Evolutionary conservation across 2,113 vertebrate genomes (phyloP).

Genomic region (Psilopsiagon aymara): DNA sequence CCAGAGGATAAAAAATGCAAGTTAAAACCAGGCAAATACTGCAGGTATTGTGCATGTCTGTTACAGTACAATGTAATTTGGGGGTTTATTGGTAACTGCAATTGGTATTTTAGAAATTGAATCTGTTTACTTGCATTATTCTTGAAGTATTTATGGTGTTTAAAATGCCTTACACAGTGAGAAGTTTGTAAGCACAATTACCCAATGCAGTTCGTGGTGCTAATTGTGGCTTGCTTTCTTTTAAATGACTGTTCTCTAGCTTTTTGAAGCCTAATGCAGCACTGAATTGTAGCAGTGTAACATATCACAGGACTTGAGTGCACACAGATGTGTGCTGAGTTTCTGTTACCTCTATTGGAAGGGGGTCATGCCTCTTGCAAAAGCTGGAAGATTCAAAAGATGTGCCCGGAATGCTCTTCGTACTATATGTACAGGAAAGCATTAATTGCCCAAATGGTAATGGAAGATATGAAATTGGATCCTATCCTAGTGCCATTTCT

Average conservation of each 20-base stretch:
- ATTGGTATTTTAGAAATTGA: neutral
- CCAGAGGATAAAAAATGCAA: conserved; percentile 85
- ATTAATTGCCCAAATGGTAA: neutral
- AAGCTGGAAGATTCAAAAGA: neutral
- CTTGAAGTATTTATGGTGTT: neutral
- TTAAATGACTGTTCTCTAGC: neutral
- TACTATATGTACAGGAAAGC: neutral
- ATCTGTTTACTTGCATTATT: neutral
- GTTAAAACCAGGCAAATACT: conserved; percentile 79
- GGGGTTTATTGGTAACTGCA: neutral
- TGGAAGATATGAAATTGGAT: neutral
- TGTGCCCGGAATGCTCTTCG: neutral
- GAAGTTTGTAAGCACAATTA: neutral
- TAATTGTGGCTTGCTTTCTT: neutral
- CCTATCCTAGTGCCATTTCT: neutral
- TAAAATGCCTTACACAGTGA: neutral
- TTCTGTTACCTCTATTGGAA: neutral
- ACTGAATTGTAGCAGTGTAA: neutral
- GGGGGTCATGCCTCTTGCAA: neutral
- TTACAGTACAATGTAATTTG: neutral
- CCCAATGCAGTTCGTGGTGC: neutral
- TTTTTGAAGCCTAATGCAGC: neutral
- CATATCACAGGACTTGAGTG: neutral
- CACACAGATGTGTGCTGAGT: neutral
- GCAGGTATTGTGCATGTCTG: conserved; percentile 81